Base-by-base conservation (phyloP, 1,140 invertebrate genomes). In the Ips nitidus region DNA sequence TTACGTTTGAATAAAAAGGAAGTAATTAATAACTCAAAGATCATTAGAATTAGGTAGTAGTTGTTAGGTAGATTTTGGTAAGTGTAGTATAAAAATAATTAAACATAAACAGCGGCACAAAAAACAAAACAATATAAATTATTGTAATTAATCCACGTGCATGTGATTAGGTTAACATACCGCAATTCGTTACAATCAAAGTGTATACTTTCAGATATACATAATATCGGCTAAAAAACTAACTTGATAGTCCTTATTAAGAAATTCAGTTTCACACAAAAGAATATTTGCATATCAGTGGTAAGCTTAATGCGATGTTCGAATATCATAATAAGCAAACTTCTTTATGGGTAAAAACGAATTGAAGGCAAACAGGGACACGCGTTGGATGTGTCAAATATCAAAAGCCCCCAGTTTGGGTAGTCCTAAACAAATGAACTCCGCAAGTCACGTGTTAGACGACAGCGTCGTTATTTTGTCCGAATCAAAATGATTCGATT, bases 321-420 rank as follows among this genome's bases (percentile, higher is more conserved):
- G 41, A 68, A 71, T 72, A 72, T 70, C 58, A 69, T 66, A 61
- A 66, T 71, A 71, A 62, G 38, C 62, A 69, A 62, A 63, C 58
- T 72, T 63, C 61, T 73, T 75, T 73, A 70, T 71, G 72, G 73
- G 50, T 45, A 67, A 60, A 71, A 58, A 71, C 63, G 65, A 75
- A 75, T 75, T 72, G 55, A 74, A 75, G 73, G 66, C 71, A 75
- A 75, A 75, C 71, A 75, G 53, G 22, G 69, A 61, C 74, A 75
- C 71, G 71, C 71, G 66, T 70, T 66, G 43, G 7, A 67, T 69
- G 71, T 66, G 64, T 74, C 72, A 73, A 73, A 63, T 73, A 73
- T 71, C 72, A 71, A 63, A 67, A 64, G 69, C 65, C 69, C 71
- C 60, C 58, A 45, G 52, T 67, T 55, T 41, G 43, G 40, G 36